Base-by-base conservation (phyloP, 1,140 invertebrate genomes). In the Propsilocerus akamusi region DNA sequence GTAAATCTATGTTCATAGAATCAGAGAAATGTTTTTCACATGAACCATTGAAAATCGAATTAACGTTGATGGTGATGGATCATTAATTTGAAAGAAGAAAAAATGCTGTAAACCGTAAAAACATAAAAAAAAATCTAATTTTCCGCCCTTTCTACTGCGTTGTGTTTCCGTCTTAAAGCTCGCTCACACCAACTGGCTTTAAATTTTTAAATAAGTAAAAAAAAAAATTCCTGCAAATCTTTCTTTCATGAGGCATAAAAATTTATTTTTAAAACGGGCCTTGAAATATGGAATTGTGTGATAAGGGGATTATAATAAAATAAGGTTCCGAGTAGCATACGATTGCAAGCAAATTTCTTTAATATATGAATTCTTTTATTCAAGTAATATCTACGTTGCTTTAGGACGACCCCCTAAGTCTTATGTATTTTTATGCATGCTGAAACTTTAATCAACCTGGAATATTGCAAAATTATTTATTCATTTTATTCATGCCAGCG, bases 151-250 rank as follows among this genome's bases (percentile, higher is more conserved):
- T 41, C 14, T 53, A 26, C 17, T 25, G 52, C 23, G 52, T 50
- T 26, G 51, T 24, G 25, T 24, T 51, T 22, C 28, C n/a, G 37
- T 46, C 37, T 26, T 41, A 26, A 59, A 51, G 58, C 60, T 60
- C 58, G 58, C 58, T 60, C 60, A 60, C 59, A 60, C 54, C 56
- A 53, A 47, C 11, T 47, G 11, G 17, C 22, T 22, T 47, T 47
- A 17, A 17, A 46, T 46, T 46, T 5, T 46, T n/a, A n/a, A n/a
- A n/a, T n/a, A n/a, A n/a, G n/a, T n/a, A 7, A 7, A 30, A 30
- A 30, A 30, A 30, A 30, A 30, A 30, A 30, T 7, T 12, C 12
- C 26, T 7, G 6, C 12, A 30, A 30, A 7, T 30, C 26, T 12
- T 7, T 7, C 12, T 30, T 30, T 7, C 6, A 7, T 7, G 6